These are phyloP conservation scores for Catostylus mosaicus DNA, from an alignment of 30 jellyfish, hydroid and myxozoan species.

Conservation along the genomic window DNA sequence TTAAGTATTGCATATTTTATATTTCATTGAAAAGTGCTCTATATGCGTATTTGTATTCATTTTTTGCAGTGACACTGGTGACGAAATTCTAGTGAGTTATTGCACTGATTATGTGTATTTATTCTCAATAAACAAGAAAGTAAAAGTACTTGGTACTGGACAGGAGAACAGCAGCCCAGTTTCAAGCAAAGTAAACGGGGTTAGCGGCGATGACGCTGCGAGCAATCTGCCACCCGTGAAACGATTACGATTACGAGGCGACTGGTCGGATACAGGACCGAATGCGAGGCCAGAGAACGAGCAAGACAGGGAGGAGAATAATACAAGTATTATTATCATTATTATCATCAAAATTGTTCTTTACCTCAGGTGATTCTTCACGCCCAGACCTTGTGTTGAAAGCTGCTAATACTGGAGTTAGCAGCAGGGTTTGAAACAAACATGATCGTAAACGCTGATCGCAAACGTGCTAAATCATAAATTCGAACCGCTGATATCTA, in stretches of 20 bases:
- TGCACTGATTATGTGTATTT: conserved; percentile 82
- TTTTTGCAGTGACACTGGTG: conserved; percentile 70
- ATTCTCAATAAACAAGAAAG: conserved; percentile 51
- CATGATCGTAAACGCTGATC: too few relatives aligned
- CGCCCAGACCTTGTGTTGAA: too few relatives aligned
- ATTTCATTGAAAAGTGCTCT: background rate
- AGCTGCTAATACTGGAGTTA: too few relatives aligned
- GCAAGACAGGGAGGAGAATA: conserved; percentile 39
- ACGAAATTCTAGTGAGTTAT: conserved; percentile 79
- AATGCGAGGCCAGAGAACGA: conserved; percentile 88
- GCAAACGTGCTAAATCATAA: too few relatives aligned
- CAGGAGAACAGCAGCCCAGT: background rate
- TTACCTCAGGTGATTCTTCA: background rate
- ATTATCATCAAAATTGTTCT: background rate
- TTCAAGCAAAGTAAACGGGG: background rate
- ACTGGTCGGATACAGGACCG: conserved; percentile 99
- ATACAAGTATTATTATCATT: conserved; percentile 15
- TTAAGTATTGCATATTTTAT: too few relatives aligned
- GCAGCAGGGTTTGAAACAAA: too few relatives aligned
- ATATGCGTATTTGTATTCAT: background rate
- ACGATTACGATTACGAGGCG: conserved; percentile 90
- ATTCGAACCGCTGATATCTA: too few relatives aligned
- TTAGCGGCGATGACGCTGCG: conserved; percentile 6
- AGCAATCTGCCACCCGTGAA: conserved; percentile 68
- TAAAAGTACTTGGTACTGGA: background rate